Conservation (phyloP, 2,888 invertebrate genomes). For the Eristalinus sepulchralis region DNA sequence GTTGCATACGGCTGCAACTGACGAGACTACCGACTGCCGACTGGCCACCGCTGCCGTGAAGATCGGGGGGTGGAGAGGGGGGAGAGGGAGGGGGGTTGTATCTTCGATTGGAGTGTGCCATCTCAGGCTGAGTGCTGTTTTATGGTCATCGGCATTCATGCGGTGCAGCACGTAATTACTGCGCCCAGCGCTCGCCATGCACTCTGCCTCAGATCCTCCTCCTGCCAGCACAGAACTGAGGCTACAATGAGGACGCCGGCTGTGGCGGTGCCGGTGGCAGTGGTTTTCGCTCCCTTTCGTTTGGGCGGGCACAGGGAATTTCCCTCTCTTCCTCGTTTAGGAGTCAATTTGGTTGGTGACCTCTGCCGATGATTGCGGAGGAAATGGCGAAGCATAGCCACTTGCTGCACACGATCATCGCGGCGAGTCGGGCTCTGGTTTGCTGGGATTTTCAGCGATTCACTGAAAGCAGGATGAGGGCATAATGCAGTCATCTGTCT, state of each 20-base stretch:
- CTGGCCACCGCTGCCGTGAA: not conserved
- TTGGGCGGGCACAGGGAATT: conserved; percentile 12
- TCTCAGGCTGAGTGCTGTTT: conserved; percentile 40
- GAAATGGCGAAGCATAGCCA: not conserved
- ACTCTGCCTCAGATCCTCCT: not conserved
- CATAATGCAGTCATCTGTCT: not conserved
- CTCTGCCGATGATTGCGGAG: conserved; percentile 19
- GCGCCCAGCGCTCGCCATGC: conserved; percentile 11
- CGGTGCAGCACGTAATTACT: conserved; percentile 41
- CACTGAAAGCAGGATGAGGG: not conserved
- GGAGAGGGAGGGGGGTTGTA: conserved; percentile 4
- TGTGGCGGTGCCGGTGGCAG: not conserved
- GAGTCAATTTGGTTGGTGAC: conserved; percentile 53
- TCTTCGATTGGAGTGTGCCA: conserved; percentile 57
- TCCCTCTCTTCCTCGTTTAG: conserved; percentile 17
- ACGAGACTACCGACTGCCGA: conserved; percentile 6
- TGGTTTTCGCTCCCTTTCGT: conserved; percentile 8
- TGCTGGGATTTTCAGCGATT: not conserved
- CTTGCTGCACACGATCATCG: not conserved
- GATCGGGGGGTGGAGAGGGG: not conserved
- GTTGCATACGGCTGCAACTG: conserved; percentile 1
- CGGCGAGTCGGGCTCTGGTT: not conserved
- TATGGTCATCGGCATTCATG: conserved; percentile 43
- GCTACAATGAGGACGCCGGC: not conserved
- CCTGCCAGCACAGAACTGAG: not conserved